Evolutionary conservation across 2,797 vertebrate genomes (phyloP), one percentile per base, ranked within the genome.

Genomic region (Rhinoraja longicauda): DNA sequence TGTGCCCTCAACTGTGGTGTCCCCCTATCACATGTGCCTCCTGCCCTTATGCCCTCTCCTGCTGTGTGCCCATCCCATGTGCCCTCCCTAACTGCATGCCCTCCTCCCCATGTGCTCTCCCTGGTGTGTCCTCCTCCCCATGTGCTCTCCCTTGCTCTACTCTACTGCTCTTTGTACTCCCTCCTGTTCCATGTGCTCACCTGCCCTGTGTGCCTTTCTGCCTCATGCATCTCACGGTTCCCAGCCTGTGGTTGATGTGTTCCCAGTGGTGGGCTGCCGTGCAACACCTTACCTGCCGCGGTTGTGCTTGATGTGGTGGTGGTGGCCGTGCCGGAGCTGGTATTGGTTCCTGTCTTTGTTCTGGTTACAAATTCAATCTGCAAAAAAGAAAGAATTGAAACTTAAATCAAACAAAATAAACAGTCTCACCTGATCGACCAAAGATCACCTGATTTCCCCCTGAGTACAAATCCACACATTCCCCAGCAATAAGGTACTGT

Each of bases 281-380:
- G 57, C 15, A 1, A 1, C 9, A 19, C 32, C 59, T 94, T 96
- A 99, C 98, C 98, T 97, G 98, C 97, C 6, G 97, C 97, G 0
- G 98, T 97, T 59, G 97, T 97, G 94, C 97, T 97, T 95, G 96
- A 96, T n/a, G 96, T 97, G 94, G 96, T 98, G 94, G 97, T 97
- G 9, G 97, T 97, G 73, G 97, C 95, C 59, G 98, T 97, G 0
- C 98, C 93, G 2, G 98, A 96, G 1, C 94, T 99, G 94, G 97
- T 97, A 1, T 97, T 97, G 93, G 97, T 97, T 5, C 99, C 98
- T 92, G 99, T 99, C 95, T 99, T 99, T 70, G 98, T 99, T 94
- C 98, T 98, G 0, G 98, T 99, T 94, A 99, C 98, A 96, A 99
- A 99, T 94, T 99, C 99, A 93, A 99, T 99, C 99, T 99, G 94